Percentiles rank a stretch among this genome's conserved stretches.
These are phyloP conservation scores for Leucophenga varia DNA, from an alignment of 1,140 invertebrate species.

Conservation along the genomic window DNA sequence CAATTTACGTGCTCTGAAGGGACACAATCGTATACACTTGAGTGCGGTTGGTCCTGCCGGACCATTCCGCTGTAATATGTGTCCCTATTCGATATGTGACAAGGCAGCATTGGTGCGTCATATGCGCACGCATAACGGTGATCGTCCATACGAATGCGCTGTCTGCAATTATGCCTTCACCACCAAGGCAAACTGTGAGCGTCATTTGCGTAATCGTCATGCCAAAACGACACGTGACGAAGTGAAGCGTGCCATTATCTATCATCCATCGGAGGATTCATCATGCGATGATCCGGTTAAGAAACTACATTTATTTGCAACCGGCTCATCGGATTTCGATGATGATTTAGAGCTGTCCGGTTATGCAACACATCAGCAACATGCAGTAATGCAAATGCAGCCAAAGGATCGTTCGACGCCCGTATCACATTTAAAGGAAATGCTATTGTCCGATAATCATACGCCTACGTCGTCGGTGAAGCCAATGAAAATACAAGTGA, in stretches of 20 bases:
- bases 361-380: slow-evolving; percentile 19
- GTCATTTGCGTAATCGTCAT: slow-evolving; percentile 88
- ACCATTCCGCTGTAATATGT: slow-evolving; percentile 90
- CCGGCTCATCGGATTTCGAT: slow-evolving; percentile 21
- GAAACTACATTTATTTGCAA: slow-evolving; percentile 21
- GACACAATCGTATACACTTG: slow-evolving; percentile 80
- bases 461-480: slow-evolving; percentile 23
- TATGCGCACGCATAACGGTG: slow-evolving; percentile 91
- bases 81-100: slow-evolving; percentile 83
- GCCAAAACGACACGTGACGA: slow-evolving; percentile 81
- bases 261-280: slow-evolving; percentile 80
- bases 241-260: slow-evolving; percentile 81
- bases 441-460: slow-evolving; percentile 35
- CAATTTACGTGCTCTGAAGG: slow-evolving; percentile 85
- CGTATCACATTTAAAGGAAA: slow-evolving; percentile 58
- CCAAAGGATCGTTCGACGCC: slow-evolving; percentile 53
- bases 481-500: slow-evolving; percentile 64
- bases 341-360: slow-evolving; percentile 42
- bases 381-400: no score
- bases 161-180: slow-evolving; percentile 95
- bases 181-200: slow-evolving; percentile 89
- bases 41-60: slow-evolving; percentile 66
- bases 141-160: slow-evolving; percentile 90
- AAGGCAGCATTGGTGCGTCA: slow-evolving; percentile 87
- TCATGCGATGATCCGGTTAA: slow-evolving; percentile 65